These are phyloP conservation scores for Drosophila erecta DNA, from an alignment of 1,140 invertebrate genomes.

Conservation along the genomic window DNA sequence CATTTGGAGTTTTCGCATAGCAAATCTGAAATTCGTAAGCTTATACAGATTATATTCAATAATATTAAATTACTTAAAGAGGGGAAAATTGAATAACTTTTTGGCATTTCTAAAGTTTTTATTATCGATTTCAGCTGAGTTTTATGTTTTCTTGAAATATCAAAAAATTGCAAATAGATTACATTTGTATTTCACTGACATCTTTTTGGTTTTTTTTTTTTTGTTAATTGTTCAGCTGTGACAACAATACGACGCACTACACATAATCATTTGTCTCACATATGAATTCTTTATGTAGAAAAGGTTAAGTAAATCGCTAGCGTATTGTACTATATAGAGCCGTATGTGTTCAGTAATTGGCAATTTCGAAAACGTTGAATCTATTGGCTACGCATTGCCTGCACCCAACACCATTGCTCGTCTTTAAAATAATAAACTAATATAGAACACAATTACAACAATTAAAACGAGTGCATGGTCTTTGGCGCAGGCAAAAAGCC, in stretches of 20 bases:
- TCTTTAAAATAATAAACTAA: conserved; percentile 42
- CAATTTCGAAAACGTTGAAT: conserved; percentile 55
- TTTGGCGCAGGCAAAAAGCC: conserved; percentile 51
- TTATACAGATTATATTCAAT: too few relatives aligned
- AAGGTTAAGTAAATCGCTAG: conserved; percentile 63
- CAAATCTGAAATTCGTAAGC: too few relatives aligned
- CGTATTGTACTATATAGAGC: conserved; percentile 71
- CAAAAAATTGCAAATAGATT: conserved; percentile 61
- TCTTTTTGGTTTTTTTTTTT: conserved; percentile 24
- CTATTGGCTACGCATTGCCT: conserved; percentile 53
- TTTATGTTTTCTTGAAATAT: conserved; percentile 61
- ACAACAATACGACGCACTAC: conserved; percentile 67
- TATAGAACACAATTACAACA: conserved; percentile 59
- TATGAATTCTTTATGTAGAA: conserved; percentile 58
- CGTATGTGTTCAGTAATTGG: conserved; percentile 57
- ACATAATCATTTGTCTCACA: conserved; percentile 58
- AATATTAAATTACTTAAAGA: too few relatives aligned
- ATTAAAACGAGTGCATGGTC: conserved; percentile 35
- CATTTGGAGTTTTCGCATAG: background rate
- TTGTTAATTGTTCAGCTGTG: conserved; percentile 32
- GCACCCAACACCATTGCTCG: conserved; percentile 34
- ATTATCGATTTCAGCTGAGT: conserved; percentile 59
- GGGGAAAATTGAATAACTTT: background rate
- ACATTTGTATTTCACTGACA: conserved; percentile 49
- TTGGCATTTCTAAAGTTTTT: conserved; percentile 55